Evolutionary conservation across 2,113 vertebrate genomes (phyloP).

Genomic region (Meleagris gallopavo): DNA sequence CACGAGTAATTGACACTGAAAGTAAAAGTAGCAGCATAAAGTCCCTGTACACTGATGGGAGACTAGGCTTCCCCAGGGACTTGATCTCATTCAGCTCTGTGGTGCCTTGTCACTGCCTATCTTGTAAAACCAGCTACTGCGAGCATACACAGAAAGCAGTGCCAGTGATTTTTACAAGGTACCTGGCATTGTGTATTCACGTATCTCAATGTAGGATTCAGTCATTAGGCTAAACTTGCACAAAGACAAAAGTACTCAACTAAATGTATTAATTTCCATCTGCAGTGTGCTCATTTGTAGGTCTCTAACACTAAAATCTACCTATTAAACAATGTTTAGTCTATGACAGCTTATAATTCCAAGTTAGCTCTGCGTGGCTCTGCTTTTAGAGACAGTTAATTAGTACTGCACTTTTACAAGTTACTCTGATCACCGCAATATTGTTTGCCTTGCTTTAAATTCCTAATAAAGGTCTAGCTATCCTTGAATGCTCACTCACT

Average conservation of each 20-base stretch:
- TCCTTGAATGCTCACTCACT: neutral
- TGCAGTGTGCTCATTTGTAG: neutral
- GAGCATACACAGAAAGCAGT: neutral
- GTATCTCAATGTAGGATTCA: neutral
- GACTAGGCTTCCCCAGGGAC: neutral
- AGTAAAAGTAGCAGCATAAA: neutral
- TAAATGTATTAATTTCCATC: neutral
- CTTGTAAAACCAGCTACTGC: neutral
- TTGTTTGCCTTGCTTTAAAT: neutral
- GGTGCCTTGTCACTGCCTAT: neutral
- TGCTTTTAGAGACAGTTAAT: neutral
- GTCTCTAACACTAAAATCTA: neutral
- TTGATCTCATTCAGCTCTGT: neutral
- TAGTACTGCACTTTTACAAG: conserved; percentile 34
- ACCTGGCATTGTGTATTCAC: fast-evolving
- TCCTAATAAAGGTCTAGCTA: neutral
- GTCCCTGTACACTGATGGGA: neutral
- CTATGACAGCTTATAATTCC: neutral
- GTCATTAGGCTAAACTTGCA: neutral
- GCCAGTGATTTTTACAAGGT: neutral
- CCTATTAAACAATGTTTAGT: neutral
- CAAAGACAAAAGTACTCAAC: neutral
- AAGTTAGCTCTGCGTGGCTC: conserved; percentile 24
- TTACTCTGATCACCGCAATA: neutral
- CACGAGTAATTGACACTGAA: neutral